Evolutionary conservation across 2,888 invertebrate genomes (phyloP).

Genomic region (Drosophila longiperda): DNA sequence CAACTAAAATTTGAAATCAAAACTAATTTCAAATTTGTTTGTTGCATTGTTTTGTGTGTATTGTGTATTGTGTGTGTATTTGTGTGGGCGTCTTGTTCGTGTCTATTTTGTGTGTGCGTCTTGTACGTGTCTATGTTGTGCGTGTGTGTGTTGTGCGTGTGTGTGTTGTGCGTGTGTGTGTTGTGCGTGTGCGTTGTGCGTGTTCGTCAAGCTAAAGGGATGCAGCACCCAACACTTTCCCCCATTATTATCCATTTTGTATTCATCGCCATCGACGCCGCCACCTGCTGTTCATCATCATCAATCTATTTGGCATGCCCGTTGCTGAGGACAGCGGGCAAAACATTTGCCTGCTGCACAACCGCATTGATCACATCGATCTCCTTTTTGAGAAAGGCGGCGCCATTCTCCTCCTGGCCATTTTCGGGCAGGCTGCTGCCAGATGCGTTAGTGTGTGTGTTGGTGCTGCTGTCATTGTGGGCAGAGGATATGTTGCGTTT

Average conservation of each 20-base stretch:
- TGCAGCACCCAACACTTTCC: slow-evolving; percentile 5
- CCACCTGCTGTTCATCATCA: neutral
- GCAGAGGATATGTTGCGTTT: slow-evolving; percentile 78
- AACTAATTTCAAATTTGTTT: slow-evolving; percentile 8
- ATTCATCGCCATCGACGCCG: neutral
- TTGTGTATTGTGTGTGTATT: slow-evolving; percentile 1
- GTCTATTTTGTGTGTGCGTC: slow-evolving; percentile 3
- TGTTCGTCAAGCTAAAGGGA: neutral
- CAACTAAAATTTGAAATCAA: slow-evolving; percentile 27
- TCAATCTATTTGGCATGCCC: slow-evolving; percentile 84
- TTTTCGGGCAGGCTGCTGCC: slow-evolving; percentile 9
- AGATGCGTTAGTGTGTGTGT: neutral
- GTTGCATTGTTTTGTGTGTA: slow-evolving; percentile 9
- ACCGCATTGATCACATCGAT: slow-evolving; percentile 85
- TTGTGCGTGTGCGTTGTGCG: slow-evolving; percentile 1
- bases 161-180: no score
- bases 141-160: slow-evolving; percentile 6
- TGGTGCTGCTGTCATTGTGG: slow-evolving; percentile 41
- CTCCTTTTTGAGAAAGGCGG: slow-evolving; percentile 84
- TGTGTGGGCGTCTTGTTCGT: slow-evolving; percentile 11
- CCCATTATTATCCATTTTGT: neutral
- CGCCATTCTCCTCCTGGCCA: slow-evolving; percentile 58
- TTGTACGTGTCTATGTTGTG: slow-evolving; percentile 9
- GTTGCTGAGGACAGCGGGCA: slow-evolving; percentile 85
- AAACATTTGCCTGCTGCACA: slow-evolving; percentile 84